Base-by-base conservation (phyloP, 1,140 invertebrate species). In the Asbolus verrucosus region DNA sequence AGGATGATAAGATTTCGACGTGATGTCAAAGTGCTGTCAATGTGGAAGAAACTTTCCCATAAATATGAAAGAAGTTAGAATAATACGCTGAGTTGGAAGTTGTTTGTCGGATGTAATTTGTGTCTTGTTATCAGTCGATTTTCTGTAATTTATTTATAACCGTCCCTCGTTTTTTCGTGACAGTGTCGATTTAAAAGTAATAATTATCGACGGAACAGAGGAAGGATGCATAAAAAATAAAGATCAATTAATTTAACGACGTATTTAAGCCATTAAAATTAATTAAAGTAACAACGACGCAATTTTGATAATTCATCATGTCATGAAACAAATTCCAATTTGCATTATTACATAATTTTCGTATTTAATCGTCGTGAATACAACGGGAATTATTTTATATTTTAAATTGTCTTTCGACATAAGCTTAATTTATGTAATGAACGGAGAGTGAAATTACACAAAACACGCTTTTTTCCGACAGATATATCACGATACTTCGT, bases 171-270 rank as follows among this genome's bases (percentile, higher is more conserved):
- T 54, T 54, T 54, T 54, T 63, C 39, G 61, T 63, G 61, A 63
- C 61, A 41, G 41, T 63, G 39, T 63, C 61, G 39, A 41, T 63
- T 41, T 63, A 41, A 63, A n/a, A n/a, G n/a, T n/a, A n/a, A 54
- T 54, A 54, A 63, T 63, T 41, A 41, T 41, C 33, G 16, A 21
- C 16, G 43, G 43, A 50, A 50, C 43, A 18, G 33, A 13, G 19
- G 33, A 36, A 41, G 39, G 61, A 19, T 15, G 61, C 6, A 8
- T 6, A 59, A 63, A 41, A 13, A 63, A 63, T 63, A 24, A 21
- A 14, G 61, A 63, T 63, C 61, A 63, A 63, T 63, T 63, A 63
- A 63, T 63, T 63, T 63, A 63, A 63, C 61, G 39, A 63, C 39
- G 33, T 36, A 63, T 41, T 63, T 63, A 63, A 41, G 18, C 39